phyloP scores from a whole-genome alignment of 1,140 invertebrate species.

The Formica selysi region DNA sequence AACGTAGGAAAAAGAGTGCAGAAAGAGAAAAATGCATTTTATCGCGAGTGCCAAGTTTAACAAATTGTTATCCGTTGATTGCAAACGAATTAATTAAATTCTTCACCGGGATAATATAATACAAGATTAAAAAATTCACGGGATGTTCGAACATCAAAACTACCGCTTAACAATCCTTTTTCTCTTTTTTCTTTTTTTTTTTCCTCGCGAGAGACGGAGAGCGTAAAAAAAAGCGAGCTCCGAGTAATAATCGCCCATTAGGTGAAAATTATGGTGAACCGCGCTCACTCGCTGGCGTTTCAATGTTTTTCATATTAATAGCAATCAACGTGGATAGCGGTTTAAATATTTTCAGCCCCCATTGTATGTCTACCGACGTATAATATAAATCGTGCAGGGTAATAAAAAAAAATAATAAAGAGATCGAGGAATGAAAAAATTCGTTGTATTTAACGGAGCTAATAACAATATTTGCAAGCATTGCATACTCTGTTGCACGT shows the following conservation, averaged over 20 bases:
- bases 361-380: neutral
- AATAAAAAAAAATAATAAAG: neutral
- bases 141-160: conserved; percentile 26
- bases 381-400: neutral
- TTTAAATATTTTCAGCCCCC: neutral
- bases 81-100: conserved; percentile 63
- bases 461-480: conserved; percentile 19
- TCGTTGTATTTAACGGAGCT: conserved; percentile 21
- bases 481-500: neutral
- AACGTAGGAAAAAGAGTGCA: neutral
- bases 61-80: conserved; percentile 57
- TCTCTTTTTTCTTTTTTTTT: neutral
- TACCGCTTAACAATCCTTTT: neutral
- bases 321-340: neutral
- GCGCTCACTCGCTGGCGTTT: neutral
- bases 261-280: neutral
- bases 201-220: neutral
- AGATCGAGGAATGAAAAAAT: conserved; percentile 7
- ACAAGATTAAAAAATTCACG: conserved; percentile 59
- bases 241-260: conserved; percentile 17
- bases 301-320: conserved; percentile 4
- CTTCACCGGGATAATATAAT: conserved; percentile 45
- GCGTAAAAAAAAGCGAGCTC: neutral
- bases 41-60: conserved; percentile 19
- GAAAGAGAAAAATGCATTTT: conserved; percentile 57